These are phyloP conservation scores for Neuroscelio doddi DNA, from an alignment of 2,888 invertebrate species.

Conservation along the genomic window DNA sequence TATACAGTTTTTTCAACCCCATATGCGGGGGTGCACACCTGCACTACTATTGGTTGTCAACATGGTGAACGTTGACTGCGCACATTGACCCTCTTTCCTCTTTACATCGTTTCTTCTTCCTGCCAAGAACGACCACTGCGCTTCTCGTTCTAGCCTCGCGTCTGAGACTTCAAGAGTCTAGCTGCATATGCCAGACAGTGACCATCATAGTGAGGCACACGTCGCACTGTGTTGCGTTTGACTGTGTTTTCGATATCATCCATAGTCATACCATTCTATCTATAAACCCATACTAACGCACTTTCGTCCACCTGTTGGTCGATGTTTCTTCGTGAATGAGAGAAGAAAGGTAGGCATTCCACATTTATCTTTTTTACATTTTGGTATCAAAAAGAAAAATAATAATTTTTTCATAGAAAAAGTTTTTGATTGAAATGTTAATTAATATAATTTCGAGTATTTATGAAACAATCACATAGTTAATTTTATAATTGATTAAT, in stretches of 20 bases:
- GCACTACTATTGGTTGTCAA: background rate
- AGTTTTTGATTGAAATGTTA: too few species aligned
- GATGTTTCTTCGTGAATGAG: constrained; percentile 51
- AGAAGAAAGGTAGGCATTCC: constrained; percentile 53
- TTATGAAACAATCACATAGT: too few species aligned
- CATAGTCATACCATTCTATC: constrained; percentile 17
- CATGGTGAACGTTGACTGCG: constrained; percentile 9
- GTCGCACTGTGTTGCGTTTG: constrained; percentile 34
- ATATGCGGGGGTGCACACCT: too few species aligned
- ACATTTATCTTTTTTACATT: background rate
- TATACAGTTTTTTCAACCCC: too few species aligned
- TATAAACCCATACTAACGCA: constrained; percentile 33
- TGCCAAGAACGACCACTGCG: constrained; percentile 63
- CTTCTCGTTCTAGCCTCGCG: constrained; percentile 54
- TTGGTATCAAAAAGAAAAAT: too few species aligned
- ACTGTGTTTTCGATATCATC: constrained; percentile 21
- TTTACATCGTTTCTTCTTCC: constrained; percentile 49
- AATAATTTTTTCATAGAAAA: too few species aligned
- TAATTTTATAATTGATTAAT: too few species aligned
- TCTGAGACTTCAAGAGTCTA: constrained; percentile 60
- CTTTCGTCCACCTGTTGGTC: constrained; percentile 48
- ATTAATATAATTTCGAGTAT: too few species aligned
- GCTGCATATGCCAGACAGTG: constrained; percentile 65
- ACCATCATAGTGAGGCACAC: constrained; percentile 55
- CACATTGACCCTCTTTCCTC: constrained; percentile 43